phyloP scores from a whole-genome alignment of 2,888 invertebrate species.

The Beris chalybata region DNA sequence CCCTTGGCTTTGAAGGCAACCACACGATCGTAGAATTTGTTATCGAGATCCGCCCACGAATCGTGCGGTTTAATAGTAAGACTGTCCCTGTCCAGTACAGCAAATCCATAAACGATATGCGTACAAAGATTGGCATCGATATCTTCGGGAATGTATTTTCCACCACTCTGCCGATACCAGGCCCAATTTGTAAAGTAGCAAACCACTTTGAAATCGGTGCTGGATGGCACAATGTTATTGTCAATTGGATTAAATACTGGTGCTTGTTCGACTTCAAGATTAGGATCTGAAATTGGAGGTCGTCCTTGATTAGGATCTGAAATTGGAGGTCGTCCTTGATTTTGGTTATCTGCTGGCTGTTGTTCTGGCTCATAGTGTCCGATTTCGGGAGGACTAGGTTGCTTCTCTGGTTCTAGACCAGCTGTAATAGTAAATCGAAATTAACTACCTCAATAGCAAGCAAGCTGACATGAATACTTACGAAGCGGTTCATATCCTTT shows the following conservation, averaged over 20 bases:
- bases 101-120: constrained; percentile 91
- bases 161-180: constrained; percentile 84
- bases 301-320: not conserved
- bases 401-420: constrained; percentile 4
- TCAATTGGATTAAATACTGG: constrained; percentile 38
- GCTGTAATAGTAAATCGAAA: constrained; percentile 5
- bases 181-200: constrained; percentile 96
- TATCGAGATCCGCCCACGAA: constrained; percentile 86
- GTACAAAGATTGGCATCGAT: constrained; percentile 86
- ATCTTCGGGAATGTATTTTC: constrained; percentile 79
- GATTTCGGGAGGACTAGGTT: not conserved
- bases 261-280: constrained; percentile 47
- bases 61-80: constrained; percentile 83
- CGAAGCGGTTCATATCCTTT: constrained; percentile 46
- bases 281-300: constrained; percentile 42
- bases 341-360: not conserved
- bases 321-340: not conserved
- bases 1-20: constrained; percentile 71
- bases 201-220: constrained; percentile 71
- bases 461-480: constrained; percentile 38
- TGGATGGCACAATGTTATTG: constrained; percentile 28
- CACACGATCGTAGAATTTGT: constrained; percentile 88
- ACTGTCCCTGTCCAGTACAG: constrained; percentile 75
- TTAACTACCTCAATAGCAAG: not conserved
- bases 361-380: not conserved